These are phyloP conservation scores for Myotis vivesi DNA, from an alignment of 2,797 vertebrate genomes.

Conservation along the genomic window DNA sequence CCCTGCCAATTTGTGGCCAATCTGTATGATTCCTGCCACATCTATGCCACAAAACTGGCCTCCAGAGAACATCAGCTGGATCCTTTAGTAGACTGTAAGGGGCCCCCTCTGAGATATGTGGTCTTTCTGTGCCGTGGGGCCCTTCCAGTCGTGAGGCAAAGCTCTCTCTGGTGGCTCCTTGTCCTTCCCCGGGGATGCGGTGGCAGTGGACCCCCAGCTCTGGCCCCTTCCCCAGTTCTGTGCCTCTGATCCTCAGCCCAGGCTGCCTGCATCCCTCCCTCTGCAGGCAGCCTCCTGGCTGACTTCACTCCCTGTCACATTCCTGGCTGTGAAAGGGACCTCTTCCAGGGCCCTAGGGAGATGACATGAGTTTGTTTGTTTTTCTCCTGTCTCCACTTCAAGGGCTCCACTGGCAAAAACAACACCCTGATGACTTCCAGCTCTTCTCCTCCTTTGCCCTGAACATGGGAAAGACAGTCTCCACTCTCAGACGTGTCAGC, in stretches of 20 bases:
- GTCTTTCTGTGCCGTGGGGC: not conserved
- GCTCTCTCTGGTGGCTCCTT: not conserved
- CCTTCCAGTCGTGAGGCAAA: not conserved
- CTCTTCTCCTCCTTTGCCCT: constrained; percentile 56
- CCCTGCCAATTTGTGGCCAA: not conserved
- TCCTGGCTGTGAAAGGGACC: constrained; percentile 79
- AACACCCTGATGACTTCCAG: constrained; percentile 79
- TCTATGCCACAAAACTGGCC: not conserved
- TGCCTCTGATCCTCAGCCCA: not conserved
- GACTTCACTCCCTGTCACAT: constrained; percentile 74
- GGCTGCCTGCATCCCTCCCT: constrained; percentile 6
- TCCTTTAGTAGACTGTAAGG: not conserved
- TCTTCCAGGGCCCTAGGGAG: constrained; percentile 74
- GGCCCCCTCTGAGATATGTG: not conserved
- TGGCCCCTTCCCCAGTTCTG: not conserved
- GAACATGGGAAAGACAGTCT: constrained; percentile 46
- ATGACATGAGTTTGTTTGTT: constrained; percentile 79
- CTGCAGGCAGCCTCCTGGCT: constrained; percentile 70
- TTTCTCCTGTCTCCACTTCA: constrained; percentile 80
- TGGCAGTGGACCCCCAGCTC: not conserved
- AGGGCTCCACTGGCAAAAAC: constrained; percentile 78
- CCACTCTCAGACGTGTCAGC: not conserved
- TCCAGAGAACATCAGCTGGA: not conserved
- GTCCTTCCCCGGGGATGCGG: not conserved
- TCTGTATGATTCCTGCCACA: not conserved